Evolutionary conservation across 2,113 vertebrate genomes (phyloP).

Genomic region (Trinectes maculatus): DNA sequence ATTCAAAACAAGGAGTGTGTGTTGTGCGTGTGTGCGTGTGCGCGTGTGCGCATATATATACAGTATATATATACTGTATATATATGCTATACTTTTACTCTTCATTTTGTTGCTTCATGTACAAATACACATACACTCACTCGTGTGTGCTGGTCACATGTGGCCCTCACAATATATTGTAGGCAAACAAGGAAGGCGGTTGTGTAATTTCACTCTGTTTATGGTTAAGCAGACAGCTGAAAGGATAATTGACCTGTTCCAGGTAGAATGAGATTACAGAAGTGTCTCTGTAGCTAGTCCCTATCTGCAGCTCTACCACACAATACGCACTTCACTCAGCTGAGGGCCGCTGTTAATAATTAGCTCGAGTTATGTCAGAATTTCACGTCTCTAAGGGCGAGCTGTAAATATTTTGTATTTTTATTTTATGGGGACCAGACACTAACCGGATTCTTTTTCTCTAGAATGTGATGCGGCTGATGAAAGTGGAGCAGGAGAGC

Average conservation of each 20-base stretch:
- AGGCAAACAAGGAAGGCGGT: slow-evolving; percentile 7
- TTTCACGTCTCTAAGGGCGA: slow-evolving; percentile 1
- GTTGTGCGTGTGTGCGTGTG: no score
- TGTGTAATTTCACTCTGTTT: slow-evolving; percentile 27
- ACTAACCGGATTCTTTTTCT: slow-evolving; percentile 36
- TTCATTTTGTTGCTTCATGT: not conserved
- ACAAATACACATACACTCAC: not conserved
- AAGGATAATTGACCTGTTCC: slow-evolving; percentile 28
- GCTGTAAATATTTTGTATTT: slow-evolving; percentile 33
- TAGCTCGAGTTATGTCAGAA: slow-evolving; percentile 48
- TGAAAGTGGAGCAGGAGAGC: slow-evolving; percentile 43
- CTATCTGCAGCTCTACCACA: slow-evolving; percentile 40
- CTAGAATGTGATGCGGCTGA: slow-evolving; percentile 32
- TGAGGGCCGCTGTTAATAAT: slow-evolving; percentile 58
- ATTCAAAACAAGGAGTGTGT: no score
- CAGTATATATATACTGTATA: no score
- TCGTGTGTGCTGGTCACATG: slow-evolving; percentile 3
- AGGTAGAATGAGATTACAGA: slow-evolving; percentile 28
- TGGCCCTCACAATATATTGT: not conserved
- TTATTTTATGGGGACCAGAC: not conserved
- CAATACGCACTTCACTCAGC: slow-evolving; percentile 32
- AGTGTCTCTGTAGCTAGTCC: slow-evolving; percentile 30
- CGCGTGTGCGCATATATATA: no score
- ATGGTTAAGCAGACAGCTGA: slow-evolving; percentile 31
- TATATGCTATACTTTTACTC: no score